Base-by-base conservation (phyloP, 2,113 vertebrate genomes). In the Saccopteryx leptura region DNA sequence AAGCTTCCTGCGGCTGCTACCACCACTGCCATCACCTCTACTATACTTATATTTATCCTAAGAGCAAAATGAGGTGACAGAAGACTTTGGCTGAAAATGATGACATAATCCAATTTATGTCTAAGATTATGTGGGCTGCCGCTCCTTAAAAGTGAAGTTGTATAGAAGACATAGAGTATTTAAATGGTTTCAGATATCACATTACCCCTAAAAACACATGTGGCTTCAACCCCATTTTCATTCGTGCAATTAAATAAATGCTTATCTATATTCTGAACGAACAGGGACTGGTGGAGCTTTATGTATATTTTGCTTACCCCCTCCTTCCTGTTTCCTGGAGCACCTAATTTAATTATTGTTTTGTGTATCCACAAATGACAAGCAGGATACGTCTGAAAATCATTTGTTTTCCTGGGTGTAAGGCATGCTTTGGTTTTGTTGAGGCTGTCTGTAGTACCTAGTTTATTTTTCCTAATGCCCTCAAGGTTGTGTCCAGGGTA, bases 281-380 rank as follows among this genome's bases (percentile, higher is more conserved):
- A 54, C 12, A 75, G 74, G 68, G 46, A 18, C 66, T 28, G 0
- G 33, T 23, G 39, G 71, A 17, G 24, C 39, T 80, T 97, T 92
- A 92, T 17, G 9, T 72, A 5, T 92, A 19, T 90, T 90, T 96
- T 80, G 7, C 33, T 92, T 88, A 87, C 56, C 48, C 56, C 87
- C 23, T 69, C 19, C 86, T 97, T 97, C 93, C 90, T 95, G 68
- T 96, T 96, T 97, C 89, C 93, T 68, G 21, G 24, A 71, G 75
- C 72, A 93, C 4, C 82, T 96, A 90, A 93, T 97, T 88, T 97
- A 94, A 79, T 90, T 71, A 82, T 72, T 97, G 93, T 76, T 94
- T 97, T 93, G 63, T 97, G 50, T 92, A 95, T 94, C 21, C 21
- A 94, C 79, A 84, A 24, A 85, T 85, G 91, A 28, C 78, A 96